Evolutionary conservation across 2,888 invertebrate species (phyloP).

Genomic region (Xanthia togata): DNA sequence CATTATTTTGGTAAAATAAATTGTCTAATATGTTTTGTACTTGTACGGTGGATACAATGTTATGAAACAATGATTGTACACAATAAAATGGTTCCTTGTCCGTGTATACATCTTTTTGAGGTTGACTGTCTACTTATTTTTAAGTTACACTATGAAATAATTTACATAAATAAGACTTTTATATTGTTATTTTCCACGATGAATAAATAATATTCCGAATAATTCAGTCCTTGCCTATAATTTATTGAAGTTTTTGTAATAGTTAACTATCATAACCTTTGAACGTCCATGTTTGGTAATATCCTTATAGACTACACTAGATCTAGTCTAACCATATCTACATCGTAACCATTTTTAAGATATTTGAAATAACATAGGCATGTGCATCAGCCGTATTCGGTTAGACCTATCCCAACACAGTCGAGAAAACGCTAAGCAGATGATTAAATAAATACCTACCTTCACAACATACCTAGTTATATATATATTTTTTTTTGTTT

Average conservation of each 20-base stretch:
- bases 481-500: no score
- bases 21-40: no score
- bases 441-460: neutral
- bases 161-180: slow-evolving; percentile 22
- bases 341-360: neutral
- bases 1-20: no score
- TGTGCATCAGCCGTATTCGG: neutral
- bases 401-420: neutral
- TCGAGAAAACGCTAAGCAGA: neutral
- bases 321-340: neutral
- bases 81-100: no score
- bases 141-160: neutral
- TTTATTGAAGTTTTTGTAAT: neutral
- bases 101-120: no score
- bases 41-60: no score
- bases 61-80: no score
- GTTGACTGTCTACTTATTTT: neutral
- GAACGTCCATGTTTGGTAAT: neutral
- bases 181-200: slow-evolving; percentile 40
- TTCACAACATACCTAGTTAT: neutral
- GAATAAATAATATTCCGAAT: slow-evolving; percentile 35
- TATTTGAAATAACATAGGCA: neutral
- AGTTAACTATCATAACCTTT: neutral
- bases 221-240: neutral
- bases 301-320: neutral